Evolutionary conservation across 2,113 vertebrate species (phyloP).

Genomic region (Mesitornis unicolor): DNA sequence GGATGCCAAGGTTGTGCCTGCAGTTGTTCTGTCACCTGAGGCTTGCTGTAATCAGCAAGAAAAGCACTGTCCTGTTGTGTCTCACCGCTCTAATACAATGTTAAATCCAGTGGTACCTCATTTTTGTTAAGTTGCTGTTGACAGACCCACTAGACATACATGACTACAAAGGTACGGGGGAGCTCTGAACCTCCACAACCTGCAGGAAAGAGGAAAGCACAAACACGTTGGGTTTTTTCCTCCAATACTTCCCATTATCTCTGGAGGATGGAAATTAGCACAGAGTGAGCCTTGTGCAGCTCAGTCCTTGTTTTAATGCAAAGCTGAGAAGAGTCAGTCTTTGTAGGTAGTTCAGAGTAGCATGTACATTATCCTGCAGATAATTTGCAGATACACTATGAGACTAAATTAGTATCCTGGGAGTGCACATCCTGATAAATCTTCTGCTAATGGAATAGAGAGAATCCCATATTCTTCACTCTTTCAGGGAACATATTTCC

Average conservation of each 20-base stretch:
- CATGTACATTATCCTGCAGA: rapidly evolving
- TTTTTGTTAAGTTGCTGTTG: neutral
- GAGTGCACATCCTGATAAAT: neutral
- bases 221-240: rapidly evolving
- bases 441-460: neutral
- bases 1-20: neutral
- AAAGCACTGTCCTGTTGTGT: neutral
- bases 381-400: neutral
- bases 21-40: neutral
- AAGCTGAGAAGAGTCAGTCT: neutral
- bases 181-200: neutral
- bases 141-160: rapidly evolving
- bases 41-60: neutral
- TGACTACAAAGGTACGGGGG: neutral
- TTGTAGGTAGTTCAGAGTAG: neutral
- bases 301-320: neutral
- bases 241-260: neutral
- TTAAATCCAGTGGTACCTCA: too few relatives aligned
- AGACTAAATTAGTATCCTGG: neutral
- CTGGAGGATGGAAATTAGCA: neutral
- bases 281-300: neutral
- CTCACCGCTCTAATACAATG: neutral
- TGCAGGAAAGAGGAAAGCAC: neutral
- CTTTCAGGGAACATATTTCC: neutral
- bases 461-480: neutral